A percentile compares a stretch with the other conserved stretches of the same genome.
Evolutionary conservation across 2,113 vertebrate genomes (phyloP).

Genomic region (Macaca nemestrina): DNA sequence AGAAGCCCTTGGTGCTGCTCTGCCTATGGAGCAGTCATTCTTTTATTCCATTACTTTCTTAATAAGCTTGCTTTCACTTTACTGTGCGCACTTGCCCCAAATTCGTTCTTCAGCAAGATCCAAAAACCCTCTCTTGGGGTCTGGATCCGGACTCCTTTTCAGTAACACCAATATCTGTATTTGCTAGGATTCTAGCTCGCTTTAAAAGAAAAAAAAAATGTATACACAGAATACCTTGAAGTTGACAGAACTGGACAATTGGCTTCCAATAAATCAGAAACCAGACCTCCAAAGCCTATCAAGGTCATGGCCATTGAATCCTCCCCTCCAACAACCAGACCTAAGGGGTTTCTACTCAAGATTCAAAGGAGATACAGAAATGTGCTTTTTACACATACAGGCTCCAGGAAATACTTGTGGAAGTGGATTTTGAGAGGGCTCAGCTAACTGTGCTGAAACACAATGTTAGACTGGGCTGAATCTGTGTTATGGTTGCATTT

Average conservation of each 20-base stretch:
- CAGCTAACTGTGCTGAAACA: not conserved
- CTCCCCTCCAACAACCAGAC: not conserved
- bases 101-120: too few relatives aligned
- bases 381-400: not conserved
- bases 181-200: not conserved
- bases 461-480: not conserved
- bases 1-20: too few relatives aligned
- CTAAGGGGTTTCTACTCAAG: not conserved
- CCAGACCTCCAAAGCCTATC: too few relatives aligned
- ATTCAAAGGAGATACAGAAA: not conserved
- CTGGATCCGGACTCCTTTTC: too few relatives aligned
- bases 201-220: not conserved
- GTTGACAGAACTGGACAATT: not conserved
- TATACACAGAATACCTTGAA: not conserved
- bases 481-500: too few relatives aligned
- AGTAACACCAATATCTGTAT: not conserved
- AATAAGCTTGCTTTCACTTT: too few relatives aligned
- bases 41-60: too few relatives aligned
- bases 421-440: not conserved
- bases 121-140: too few relatives aligned
- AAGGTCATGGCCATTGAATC: not conserved
- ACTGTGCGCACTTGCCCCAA: too few relatives aligned
- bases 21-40: too few relatives aligned
- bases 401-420: not conserved
- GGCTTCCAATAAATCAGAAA: not conserved